Base-by-base conservation (phyloP, 2,888 invertebrate species). In the Phortica magna region DNA sequence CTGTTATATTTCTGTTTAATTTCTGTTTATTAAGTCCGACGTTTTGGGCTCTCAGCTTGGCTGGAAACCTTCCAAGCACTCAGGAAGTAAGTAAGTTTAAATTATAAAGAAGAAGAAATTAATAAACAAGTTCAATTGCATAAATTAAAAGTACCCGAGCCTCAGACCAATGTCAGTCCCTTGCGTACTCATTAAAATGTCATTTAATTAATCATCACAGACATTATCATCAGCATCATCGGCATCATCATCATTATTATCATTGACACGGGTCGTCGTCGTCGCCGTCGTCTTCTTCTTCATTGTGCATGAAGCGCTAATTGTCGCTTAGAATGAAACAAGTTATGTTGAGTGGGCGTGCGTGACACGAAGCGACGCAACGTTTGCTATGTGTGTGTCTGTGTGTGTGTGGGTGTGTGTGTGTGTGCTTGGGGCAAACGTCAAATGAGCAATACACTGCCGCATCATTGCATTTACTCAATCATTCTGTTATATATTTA, bases 121-220 rank as follows among this genome's bases (percentile, higher is more conserved):
- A 12, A 9, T 12, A 48, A 42, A 41, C 39, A 42, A 42, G 67
- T 67, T 67, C 67, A 42, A 67, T 67, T 67, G 67, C 67, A 67
- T 42, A 67, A 67, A 67, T 67, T 67, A 42, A 67, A 67, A 14
- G 41, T 14, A 42, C 64, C 14, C 0, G 64, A 6, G 64, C 10
- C 64, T 39, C 14, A 64, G 14, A 64, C 64, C 57, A 55, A 31
- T 39, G 55, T 31, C 14, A 76, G 74, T 76, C 70, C 81, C 81
- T 77, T 82, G 82, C 83, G 85, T 82, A 87, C 89, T 89, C 90
- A 90, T 89, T 89, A 90, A 89, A 89, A 89, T 89, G 83, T 87
- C 89, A 88, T 89, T 89, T 90, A 90, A 89, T 89, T 89, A 89
- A 89, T 90, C 89, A 89, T 84, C 81, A 78, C 42, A 42, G 17